Conservation (phyloP, 2,113 vertebrate genomes). For the Nibea albiflora region DNA sequence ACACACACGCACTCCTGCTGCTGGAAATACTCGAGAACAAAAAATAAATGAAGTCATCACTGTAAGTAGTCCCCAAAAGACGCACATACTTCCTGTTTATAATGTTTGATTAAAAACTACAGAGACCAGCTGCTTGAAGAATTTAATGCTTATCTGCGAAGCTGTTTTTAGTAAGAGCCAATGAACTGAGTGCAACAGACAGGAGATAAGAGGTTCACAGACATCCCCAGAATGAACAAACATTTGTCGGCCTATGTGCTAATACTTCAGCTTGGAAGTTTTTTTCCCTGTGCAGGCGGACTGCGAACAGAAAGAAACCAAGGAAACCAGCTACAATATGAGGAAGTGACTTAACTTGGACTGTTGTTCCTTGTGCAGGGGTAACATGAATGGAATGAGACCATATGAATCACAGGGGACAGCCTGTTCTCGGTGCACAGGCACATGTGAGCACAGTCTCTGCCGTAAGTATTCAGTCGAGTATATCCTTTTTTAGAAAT, state of each 20-base stretch:
- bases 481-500: too few relatives aligned
- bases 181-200: too few relatives aligned
- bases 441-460: slow-evolving; percentile 59
- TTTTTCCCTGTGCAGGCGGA: slow-evolving; percentile 66
- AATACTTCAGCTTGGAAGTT: background rate
- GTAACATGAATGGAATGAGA: background rate
- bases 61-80: background rate
- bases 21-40: too few relatives aligned
- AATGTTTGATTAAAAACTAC: background rate
- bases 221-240: background rate
- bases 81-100: background rate
- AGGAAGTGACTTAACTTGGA: background rate
- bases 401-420: slow-evolving; percentile 68
- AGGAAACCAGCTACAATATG: too few relatives aligned
- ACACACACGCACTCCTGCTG: background rate
- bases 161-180: background rate
- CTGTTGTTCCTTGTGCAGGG: slow-evolving; percentile 54
- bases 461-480: too few relatives aligned
- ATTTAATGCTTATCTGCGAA: background rate
- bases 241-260: too few relatives aligned
- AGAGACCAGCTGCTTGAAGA: background rate
- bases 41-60: background rate
- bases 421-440: slow-evolving; percentile 72
- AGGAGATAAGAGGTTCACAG: background rate
- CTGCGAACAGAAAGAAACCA: background rate